Conservation (phyloP, 2,797 vertebrate genomes). For the Notamacropus eugenii region DNA sequence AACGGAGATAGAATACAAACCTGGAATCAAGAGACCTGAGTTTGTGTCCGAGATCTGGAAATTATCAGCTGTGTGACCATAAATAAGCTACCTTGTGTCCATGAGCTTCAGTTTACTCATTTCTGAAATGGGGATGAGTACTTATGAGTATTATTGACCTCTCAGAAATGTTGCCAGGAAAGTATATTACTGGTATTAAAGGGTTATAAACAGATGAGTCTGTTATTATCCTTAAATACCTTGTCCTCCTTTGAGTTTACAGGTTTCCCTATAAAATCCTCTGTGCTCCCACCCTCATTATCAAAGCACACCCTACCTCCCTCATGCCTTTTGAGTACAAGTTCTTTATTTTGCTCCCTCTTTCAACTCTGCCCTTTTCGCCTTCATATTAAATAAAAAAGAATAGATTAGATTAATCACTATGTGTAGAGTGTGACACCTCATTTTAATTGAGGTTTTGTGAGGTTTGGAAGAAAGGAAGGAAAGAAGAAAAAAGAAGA, state of each 20-base stretch:
- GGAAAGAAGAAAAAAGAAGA: background rate
- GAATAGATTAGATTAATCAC: conserved; percentile 65
- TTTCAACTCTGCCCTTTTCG: background rate
- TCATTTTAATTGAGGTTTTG: conserved; percentile 80
- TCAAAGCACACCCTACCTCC: background rate
- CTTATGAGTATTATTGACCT: background rate
- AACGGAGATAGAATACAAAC: background rate
- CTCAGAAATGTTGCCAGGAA: background rate
- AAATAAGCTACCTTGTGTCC: background rate
- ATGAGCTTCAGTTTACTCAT: background rate
- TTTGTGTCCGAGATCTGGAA: background rate
- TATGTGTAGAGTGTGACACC: conserved; percentile 73
- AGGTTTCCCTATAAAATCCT: background rate
- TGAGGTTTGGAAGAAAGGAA: conserved; percentile 75
- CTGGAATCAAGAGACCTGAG: background rate
- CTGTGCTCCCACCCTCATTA: background rate
- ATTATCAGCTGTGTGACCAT: background rate
- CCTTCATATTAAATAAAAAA: background rate
- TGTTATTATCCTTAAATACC: background rate
- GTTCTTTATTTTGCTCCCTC: background rate
- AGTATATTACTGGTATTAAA: background rate
- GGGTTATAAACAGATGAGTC: background rate
- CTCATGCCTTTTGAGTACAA: background rate
- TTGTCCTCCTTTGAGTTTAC: background rate
- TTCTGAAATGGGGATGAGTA: background rate